Evolutionary conservation across 2,797 vertebrate species (phyloP).

Genomic region (Gila robusta): DNA sequence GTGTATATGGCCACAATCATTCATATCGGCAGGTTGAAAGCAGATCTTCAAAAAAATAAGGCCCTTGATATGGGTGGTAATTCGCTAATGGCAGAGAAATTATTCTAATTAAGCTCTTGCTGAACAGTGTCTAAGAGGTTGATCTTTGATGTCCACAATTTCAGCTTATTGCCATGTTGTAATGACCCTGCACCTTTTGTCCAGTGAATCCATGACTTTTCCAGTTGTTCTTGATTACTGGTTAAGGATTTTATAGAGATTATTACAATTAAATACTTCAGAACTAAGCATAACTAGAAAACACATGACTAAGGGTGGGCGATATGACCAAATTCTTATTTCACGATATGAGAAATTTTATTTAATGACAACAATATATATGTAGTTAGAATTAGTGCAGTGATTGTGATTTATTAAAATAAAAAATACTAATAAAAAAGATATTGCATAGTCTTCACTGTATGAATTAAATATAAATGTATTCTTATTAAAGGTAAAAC

Average conservation of each 20-base stretch:
- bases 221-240: not conserved
- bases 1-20: not conserved
- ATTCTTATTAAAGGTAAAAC: no score
- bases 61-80: conserved; percentile 22
- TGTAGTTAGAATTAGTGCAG: no score
- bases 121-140: conserved; percentile 3
- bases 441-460: no score
- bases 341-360: no score
- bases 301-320: not conserved
- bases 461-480: no score
- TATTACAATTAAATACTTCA: not conserved
- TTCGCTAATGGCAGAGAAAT: conserved; percentile 33
- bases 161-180: not conserved
- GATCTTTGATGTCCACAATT: not conserved
- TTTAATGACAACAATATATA: no score
- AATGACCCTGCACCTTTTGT: not conserved
- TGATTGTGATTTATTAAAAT: no score
- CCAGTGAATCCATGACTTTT: not conserved
- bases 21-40: conserved; percentile 1
- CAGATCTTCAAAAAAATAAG: conserved; percentile 26
- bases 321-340: no score
- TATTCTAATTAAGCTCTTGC: conserved; percentile 36
- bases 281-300: not conserved
- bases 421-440: no score
- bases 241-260: not conserved